These are phyloP conservation scores for Hiodon tergisus DNA, from an alignment of 2,113 vertebrate species.

Conservation along the genomic window DNA sequence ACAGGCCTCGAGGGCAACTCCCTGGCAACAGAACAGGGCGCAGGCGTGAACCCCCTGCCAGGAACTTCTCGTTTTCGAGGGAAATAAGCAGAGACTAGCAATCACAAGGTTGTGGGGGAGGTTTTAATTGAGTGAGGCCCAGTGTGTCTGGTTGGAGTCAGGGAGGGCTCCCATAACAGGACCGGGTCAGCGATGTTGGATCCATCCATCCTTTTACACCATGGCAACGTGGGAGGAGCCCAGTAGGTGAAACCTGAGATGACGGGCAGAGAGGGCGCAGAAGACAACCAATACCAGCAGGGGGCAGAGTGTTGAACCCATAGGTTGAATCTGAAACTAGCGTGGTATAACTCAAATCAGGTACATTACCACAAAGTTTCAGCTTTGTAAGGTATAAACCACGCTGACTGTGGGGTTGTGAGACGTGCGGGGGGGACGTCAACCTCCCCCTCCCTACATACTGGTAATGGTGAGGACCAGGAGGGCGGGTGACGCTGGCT, in stretches of 20 bases:
- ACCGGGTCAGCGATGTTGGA: conserved; percentile 17
- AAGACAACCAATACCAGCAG: too few species aligned
- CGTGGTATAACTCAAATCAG: too few species aligned
- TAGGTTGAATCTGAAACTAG: too few species aligned
- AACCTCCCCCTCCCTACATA: too few species aligned
- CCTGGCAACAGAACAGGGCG: conserved; percentile 5
- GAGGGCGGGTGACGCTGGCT: background rate
- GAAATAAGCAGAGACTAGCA: conserved; percentile 23
- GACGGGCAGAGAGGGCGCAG: too few species aligned
- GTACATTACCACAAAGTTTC: too few species aligned
- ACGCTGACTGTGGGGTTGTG: background rate
- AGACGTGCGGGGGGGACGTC: background rate
- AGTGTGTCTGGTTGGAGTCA: conserved; percentile 14
- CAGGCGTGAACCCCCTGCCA: background rate
- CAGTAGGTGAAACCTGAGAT: too few species aligned
- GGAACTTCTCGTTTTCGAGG: conserved; percentile 23
- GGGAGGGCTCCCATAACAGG: conserved; percentile 12
- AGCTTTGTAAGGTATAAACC: too few species aligned
- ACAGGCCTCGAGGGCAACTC: conserved; percentile 23
- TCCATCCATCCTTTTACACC: conserved; percentile 31
- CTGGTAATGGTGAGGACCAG: background rate
- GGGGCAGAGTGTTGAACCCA: too few species aligned
- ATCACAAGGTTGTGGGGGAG: conserved; percentile 6
- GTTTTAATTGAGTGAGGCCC: conserved; percentile 30
- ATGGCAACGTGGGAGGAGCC: background rate